Percentiles rank a stretch among this genome's conserved stretches.
phyloP scores from a whole-genome alignment of 2,888 invertebrate genomes.

The Apoda limacodes region DNA sequence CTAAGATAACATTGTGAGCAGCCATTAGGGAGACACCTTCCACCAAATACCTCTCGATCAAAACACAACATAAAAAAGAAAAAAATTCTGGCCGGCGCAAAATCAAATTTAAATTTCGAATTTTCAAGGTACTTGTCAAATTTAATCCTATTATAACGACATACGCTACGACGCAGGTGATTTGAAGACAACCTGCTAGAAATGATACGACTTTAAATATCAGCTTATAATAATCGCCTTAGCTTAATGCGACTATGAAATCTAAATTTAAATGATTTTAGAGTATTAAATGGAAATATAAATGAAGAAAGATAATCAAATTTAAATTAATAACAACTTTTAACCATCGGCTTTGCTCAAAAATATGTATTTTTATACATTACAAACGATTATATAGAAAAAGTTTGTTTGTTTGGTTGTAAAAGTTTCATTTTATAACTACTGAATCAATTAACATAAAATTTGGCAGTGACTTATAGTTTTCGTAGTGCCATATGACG shows the following conservation, averaged over 20 bases:
- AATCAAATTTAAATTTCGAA: conserved; percentile 26
- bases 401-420: no score
- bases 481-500: no score
- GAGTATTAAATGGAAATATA: no score
- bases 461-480: no score
- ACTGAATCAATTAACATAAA: no score
- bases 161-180: conserved; percentile 32
- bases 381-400: no score
- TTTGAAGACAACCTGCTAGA: conserved; percentile 22
- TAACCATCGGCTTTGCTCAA: no score
- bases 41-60: conserved; percentile 25
- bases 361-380: no score
- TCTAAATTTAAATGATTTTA: conserved; percentile 3
- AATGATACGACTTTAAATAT: conserved; percentile 20
- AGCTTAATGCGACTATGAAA: conserved; percentile 20
- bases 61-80: conserved; percentile 25
- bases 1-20: conserved; percentile 26
- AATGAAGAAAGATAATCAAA: no score
- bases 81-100: conserved; percentile 19
- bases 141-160: conserved; percentile 51
- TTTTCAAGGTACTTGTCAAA: conserved; percentile 30
- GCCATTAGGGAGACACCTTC: conserved; percentile 25
- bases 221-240: conserved; percentile 26
- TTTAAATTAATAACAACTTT: no score
- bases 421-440: no score